Base-by-base conservation (phyloP, 2,888 invertebrate genomes). In the Harmothoe impar region DNA sequence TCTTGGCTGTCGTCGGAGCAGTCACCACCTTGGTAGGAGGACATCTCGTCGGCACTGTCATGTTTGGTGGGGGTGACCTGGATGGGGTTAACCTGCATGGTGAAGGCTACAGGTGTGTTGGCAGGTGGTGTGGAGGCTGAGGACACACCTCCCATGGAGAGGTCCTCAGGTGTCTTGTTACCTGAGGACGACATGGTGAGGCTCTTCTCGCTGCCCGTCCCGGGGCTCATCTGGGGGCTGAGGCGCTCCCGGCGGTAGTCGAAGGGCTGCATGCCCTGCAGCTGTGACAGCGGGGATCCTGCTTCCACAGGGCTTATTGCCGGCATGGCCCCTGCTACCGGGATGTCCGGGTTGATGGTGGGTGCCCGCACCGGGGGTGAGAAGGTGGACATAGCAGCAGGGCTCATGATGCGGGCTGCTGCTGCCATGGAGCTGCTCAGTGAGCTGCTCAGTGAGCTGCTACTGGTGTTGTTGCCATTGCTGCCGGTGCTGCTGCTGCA, bases 251-350 rank as follows among this genome's bases (percentile, higher is more conserved):
- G 93, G 52, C 98, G 97, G 95, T 98, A 98, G 96, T 99, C 98
- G 95, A 98, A 98, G 0, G 99, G 98, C 95, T 99, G 98, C 98
- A 99, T 98, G 94, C 97, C 98, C 96, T 98, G 98, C 86, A 99
- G 96, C 94, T 98, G 97, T 96, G 98, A 98, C 92, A 99, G 96
- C 1, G 99, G 98, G 17, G 98, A 98, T 20, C 85, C 68, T 52
- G 97, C 97, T 92, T 97, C 97, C 43, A 97, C 95, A 78, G 97
- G 97, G 96, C 97, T 95, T 93, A 92, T 33, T 92, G 92, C 43
- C 31, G 56, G 29, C 1, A 31, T 17, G 10, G 62, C 52, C 43
- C 85, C 29, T 33, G 17, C 25, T 15, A 31, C 35, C 5, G 33
- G 51, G 0, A 35, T 35, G 17, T 77, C 81, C 1, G 90, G 81